Evolutionary conservation across 2,113 vertebrate species (phyloP), one percentile per base, ranked within the genome.

Genomic region (Misgurnus anguillicaudatus): DNA sequence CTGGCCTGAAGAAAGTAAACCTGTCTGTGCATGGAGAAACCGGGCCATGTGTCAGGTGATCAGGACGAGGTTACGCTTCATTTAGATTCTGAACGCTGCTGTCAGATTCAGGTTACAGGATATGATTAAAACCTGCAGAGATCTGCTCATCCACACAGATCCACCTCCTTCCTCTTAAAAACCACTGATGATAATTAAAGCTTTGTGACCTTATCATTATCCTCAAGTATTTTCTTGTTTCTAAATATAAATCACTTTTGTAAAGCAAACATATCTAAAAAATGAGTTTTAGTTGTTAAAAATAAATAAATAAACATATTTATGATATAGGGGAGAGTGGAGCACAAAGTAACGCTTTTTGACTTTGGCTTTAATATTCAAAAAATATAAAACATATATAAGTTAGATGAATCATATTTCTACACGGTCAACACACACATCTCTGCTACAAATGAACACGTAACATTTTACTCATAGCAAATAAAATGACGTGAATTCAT

Each of bases 41-140:
- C 47, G 47, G 62, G 17, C 38, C 31, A 16, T 42, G 17, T 42
- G 38, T 66, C 64, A 39, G 6, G 16, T n/a, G 21, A 10, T n/a
- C 21, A 13, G 21, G 41, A 62, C 39, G 21, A n/a, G 72, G 14
- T 19, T 60, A 75, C 24, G 9, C 21, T 66, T 41, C 36, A 42
- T 77, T 53, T 77, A 36, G 31, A 31, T 31, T 65, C 47, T 53
- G 60, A 42, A 60, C 73, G 63, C 78, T 47, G 38, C 78, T 65
- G 68, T 80, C 69, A 73, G n/a, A 19, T 31, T 79, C 45, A 8
- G 19, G 14, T 73, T 73, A 73, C 60, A 58, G 48, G 61, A 63
- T 48, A 21, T 51, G 45, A 65, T 76, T 76, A 76, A 76, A 76
- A 16, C 42, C 6, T 47, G 45, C 1, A 2, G 1, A 65, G 61